Percentiles rank a stretch among this genome's conserved stretches.
Conservation (phyloP, 2,113 vertebrate genomes). For the Eulacestoma nigropectus region DNA sequence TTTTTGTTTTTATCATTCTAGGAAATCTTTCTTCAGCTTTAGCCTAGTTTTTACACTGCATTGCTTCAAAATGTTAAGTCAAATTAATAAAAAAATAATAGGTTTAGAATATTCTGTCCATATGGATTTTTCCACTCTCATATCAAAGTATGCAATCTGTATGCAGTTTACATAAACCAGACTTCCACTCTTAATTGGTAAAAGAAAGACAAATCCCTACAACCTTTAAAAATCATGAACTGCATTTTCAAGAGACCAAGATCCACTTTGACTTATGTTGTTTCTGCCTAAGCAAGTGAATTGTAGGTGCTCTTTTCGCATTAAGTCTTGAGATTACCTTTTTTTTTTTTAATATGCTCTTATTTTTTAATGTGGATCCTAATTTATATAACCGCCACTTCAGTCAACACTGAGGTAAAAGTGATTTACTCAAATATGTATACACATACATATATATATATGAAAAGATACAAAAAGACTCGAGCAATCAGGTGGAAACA, state of each 20-base stretch:
- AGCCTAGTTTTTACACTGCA: neutral
- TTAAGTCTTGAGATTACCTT: neutral
- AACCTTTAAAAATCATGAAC: neutral
- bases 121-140: neutral
- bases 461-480: neutral
- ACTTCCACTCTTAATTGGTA: neutral
- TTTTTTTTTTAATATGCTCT: neutral
- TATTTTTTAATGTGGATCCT: neutral
- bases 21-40: neutral
- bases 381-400: neutral
- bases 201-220: neutral
- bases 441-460: fast-evolving
- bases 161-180: neutral
- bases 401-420: neutral
- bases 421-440: neutral
- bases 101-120: neutral
- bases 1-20: neutral
- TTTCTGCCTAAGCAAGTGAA: neutral
- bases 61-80: neutral
- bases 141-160: neutral
- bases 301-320: neutral
- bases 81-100: neutral
- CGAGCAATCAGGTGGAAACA: neutral
- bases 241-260: neutral
- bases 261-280: neutral